Base-by-base conservation (phyloP, 2,888 invertebrate species). In the Sinhomidia bicolor region DNA sequence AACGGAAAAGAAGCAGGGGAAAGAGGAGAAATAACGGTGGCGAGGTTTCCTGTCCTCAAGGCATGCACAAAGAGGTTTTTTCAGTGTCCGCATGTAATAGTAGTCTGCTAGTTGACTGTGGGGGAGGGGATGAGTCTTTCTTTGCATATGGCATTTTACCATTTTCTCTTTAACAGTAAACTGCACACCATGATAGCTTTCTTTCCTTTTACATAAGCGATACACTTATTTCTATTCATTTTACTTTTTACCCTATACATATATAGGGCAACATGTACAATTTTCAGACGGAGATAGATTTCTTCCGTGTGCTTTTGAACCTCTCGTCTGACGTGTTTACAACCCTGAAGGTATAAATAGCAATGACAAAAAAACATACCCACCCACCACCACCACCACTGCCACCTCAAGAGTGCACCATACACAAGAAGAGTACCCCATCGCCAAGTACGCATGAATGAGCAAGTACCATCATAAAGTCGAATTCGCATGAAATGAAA, bases 391-490 rank as follows among this genome's bases (percentile, higher is more conserved):
- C 20, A 57, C 57, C 9, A 57, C 10, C 57, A 57, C n/a, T n/a
- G 3, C 7, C 26, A 26, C 36, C 36, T 17, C 62, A 62, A 1
- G 10, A n/a, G 29, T 62, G 62, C 0, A 26, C 17, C 7, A 51
- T 17, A 7, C 17, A 23, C 26, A 36, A 36, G n/a, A 2, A 71
- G 23, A 6, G 20, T 23, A 71, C 71, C 32, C 51, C 78, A 78
- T 54, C 7, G 17, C 78, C 51, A 78, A 78, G 32, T 14, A 54
- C 54, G 78, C 78, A 78, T 78, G 78, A 78, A 78, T 78, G 78
- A 78, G 17, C 32, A 78, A 78, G 78, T 32, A 78, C 78, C 78
- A 29, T 78, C 78, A 78, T 78, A 78, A 78, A 78, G 78, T 51
- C 54, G 36, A 54, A 7, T 78, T 78, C 78, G 23, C 36, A 29